Percentiles rank a stretch among this genome's conserved stretches.
phyloP scores from a whole-genome alignment of 2,888 invertebrate genomes.

The Sphinx pinastri region DNA sequence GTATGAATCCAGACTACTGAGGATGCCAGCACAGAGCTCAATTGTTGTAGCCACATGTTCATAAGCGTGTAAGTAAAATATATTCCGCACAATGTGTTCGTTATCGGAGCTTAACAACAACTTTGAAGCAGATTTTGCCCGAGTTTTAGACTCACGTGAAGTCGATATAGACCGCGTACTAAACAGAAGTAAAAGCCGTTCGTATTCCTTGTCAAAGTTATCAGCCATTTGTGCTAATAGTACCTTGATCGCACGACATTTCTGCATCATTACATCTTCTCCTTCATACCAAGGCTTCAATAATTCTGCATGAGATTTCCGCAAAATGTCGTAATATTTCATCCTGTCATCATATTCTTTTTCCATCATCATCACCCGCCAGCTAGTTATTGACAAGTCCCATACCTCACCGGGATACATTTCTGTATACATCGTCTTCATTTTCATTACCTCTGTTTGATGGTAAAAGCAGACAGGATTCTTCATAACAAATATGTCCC shows the following conservation, averaged over 20 bases:
- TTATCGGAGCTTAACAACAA: conserved; percentile 32
- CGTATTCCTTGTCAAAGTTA: conserved; percentile 60
- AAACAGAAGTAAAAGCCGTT: conserved; percentile 41
- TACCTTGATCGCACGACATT: conserved; percentile 57
- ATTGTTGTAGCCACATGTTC: conserved; percentile 60
- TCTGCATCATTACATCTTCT: conserved; percentile 57
- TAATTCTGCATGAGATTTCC: conserved; percentile 55
- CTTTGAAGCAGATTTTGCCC: conserved; percentile 5
- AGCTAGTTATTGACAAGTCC: conserved; percentile 67
- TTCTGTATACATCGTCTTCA: conserved; percentile 61
- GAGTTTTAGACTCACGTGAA: not conserved
- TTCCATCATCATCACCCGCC: conserved; percentile 67
- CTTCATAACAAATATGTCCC: conserved; percentile 71
- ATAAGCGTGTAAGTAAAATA: conserved; percentile 63
- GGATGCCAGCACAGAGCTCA: conserved; percentile 64
- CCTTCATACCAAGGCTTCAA: conserved; percentile 71
- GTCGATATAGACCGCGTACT: not conserved
- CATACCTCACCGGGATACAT: conserved; percentile 56
- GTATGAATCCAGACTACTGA: conserved; percentile 72
- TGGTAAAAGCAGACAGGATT: conserved; percentile 76
- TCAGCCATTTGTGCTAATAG: conserved; percentile 61
- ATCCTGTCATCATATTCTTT: conserved; percentile 69
- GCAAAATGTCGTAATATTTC: conserved; percentile 61
- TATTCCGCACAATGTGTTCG: conserved; percentile 46
- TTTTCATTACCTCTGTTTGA: conserved; percentile 68